Base-by-base conservation (phyloP, 1,140 invertebrate genomes). In the Mactra quadrangularis region DNA sequence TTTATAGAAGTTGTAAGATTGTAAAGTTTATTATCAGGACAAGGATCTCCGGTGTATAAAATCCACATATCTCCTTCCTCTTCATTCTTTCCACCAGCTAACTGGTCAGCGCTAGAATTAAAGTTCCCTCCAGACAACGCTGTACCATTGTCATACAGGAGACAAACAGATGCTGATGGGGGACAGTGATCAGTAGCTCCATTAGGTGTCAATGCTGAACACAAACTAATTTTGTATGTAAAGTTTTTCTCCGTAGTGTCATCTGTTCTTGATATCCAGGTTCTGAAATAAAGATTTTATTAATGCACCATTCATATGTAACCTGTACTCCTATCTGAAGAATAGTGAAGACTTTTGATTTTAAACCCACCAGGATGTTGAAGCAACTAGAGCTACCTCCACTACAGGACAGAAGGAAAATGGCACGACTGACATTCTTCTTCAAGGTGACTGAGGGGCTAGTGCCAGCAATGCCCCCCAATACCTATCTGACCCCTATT, bases 1-100 rank as follows among this genome's bases (percentile, higher is more conserved):
- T 88, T 87, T 64, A 91, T 89, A n/a, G 86, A 70, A n/a, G 87
- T 87, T 17, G 81, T 86, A 0, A 86, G 78, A 29, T 84, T 64
- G 45, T 85, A 82, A 22, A 29, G 33, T 0, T 53, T 17, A 45
- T 77, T 41, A 0, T 62, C 82, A 17, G 85, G 85, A 70, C 90
- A 91, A 0, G 31, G 1, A n/a, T 85, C 77, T 15, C 90, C 90
- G 22, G 72, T 64, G 22, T 87, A 60, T 22, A 86, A 35, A 2
- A 89, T 29, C 71, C 82, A 76, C 13, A 87, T 27, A 75, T 90
- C 87, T 50, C 68, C 84, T 15, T 82, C 55, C 0, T 83, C 41
- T 22, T 71, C 60, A 60, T 87, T 82, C 27, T 33, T 29, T 57
- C 53, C 64, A 15, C 41, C 64, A 45, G 22, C 33, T 25, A 81